Evolutionary conservation across 2,888 invertebrate genomes (phyloP).

Genomic region (Epicampocera succincta): DNA sequence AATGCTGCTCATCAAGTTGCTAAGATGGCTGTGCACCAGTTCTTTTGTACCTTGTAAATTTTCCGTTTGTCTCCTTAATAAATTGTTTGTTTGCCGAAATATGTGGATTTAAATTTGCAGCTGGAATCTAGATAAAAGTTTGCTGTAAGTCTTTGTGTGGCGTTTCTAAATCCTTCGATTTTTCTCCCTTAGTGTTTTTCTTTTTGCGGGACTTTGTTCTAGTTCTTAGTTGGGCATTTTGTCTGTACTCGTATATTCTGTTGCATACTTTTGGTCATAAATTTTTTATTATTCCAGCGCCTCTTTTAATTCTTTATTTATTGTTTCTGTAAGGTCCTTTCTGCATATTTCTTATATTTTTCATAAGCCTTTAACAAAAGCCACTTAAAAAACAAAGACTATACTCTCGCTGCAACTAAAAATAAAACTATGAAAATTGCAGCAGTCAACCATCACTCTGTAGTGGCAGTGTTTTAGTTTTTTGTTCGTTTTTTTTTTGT

Average conservation of each 20-base stretch:
- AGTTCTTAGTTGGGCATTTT: slow-evolving; percentile 33
- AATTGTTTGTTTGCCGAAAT: not conserved
- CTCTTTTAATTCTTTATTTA: slow-evolving; percentile 55
- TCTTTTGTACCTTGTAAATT: no score
- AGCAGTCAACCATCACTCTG: slow-evolving; percentile 1
- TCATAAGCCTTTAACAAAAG: slow-evolving; percentile 59
- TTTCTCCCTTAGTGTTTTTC: slow-evolving; percentile 10
- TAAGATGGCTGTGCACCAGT: not conserved
- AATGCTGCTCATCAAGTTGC: no score
- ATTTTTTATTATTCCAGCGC: slow-evolving; percentile 51
- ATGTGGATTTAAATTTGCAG: not conserved
- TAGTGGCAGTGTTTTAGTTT: not conserved
- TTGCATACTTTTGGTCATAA: slow-evolving; percentile 62
- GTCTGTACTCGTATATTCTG: slow-evolving; percentile 36
- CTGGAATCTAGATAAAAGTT: slow-evolving; percentile 8
- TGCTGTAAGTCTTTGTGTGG: slow-evolving; percentile 31
- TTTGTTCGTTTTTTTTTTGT: slow-evolving; percentile 24
- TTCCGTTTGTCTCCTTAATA: not conserved
- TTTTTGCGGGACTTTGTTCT: slow-evolving; percentile 44
- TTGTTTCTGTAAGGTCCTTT: slow-evolving; percentile 50
- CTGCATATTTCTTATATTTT: slow-evolving; percentile 40
- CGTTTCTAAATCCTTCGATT: slow-evolving; percentile 58
- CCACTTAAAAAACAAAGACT: slow-evolving; percentile 62
- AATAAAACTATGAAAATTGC: slow-evolving; percentile 12
- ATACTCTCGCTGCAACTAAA: slow-evolving; percentile 42